phyloP scores from a whole-genome alignment of 2,797 vertebrate species.

The Sebastes flavidus region DNA sequence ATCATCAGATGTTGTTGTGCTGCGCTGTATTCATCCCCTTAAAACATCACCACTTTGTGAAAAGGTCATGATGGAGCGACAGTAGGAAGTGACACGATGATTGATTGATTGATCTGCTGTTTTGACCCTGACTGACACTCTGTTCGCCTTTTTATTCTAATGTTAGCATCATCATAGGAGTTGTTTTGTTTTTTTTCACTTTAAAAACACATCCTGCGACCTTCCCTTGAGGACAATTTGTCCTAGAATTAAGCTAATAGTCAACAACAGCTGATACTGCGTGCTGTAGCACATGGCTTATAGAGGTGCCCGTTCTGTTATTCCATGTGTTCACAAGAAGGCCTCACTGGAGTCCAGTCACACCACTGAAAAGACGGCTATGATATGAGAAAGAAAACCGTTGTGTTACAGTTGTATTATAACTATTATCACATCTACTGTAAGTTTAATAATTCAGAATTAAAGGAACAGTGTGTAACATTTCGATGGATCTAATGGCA shows the following conservation, averaged over 20 bases:
- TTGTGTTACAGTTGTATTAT: not conserved
- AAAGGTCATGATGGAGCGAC: not conserved
- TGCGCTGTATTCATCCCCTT: not conserved
- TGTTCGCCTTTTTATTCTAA: not conserved
- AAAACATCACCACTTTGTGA: conserved; percentile 21
- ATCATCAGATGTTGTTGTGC: conserved; percentile 28
- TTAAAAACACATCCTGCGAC: not conserved
- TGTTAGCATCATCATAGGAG: not conserved
- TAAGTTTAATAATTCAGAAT: not conserved
- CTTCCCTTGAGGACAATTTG: conserved; percentile 15
- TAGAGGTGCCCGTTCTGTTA: not conserved
- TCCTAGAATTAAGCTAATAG: not conserved
- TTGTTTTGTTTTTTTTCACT: not conserved
- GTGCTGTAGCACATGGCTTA: not conserved
- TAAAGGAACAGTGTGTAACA: not conserved
- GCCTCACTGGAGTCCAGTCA: not conserved
- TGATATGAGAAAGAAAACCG: not conserved
- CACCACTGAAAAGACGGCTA: not conserved
- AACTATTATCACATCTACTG: not conserved
- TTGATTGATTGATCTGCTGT: conserved; percentile 9
- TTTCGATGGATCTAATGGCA: no score
- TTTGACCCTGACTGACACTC: conserved; percentile 4
- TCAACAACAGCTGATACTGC: conserved; percentile 17
- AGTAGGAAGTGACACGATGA: conserved; percentile 12
- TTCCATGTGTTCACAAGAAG: not conserved